A percentile compares a stretch with the other conserved stretches of the same genome.
Evolutionary conservation across 2,888 invertebrate genomes (phyloP).

Genomic region (Stegana nigrithorax): DNA sequence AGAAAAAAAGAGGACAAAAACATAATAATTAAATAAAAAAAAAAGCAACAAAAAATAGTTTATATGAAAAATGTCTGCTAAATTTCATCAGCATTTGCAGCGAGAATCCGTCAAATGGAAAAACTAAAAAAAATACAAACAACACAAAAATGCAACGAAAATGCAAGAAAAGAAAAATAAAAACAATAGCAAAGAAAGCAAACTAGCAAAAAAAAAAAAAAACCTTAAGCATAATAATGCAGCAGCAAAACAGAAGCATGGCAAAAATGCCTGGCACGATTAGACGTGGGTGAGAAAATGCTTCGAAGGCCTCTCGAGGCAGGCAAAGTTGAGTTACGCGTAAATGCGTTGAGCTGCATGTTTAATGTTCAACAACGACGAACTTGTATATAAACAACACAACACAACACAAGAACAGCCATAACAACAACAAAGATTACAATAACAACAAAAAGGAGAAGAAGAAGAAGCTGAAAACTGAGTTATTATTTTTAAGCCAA

Average conservation of each 20-base stretch:
- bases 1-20: too few species aligned
- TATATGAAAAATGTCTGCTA: background rate
- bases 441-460: conserved; percentile 29
- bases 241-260: background rate
- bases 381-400: conserved; percentile 17
- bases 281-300: conserved; percentile 29
- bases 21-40: background rate
- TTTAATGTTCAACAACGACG: background rate
- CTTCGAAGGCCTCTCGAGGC: too few species aligned
- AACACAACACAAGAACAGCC: too few species aligned
- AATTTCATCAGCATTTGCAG: background rate
- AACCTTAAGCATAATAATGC: background rate
- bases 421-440: too few species aligned
- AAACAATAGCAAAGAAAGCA: too few species aligned
- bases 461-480: conserved; percentile 47
- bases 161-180: too few species aligned
- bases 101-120: too few species aligned
- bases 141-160: too few species aligned
- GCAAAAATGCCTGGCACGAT: background rate
- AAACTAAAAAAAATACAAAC: too few species aligned
- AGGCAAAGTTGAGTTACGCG: conserved; percentile 16
- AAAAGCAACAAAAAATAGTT: background rate
- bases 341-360: conserved; percentile 2
- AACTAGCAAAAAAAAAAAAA: background rate
- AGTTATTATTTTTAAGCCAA: conserved; percentile 54